Evolutionary conservation across 2,797 vertebrate species (phyloP).

Genomic region (Taeniopygia guttata): DNA sequence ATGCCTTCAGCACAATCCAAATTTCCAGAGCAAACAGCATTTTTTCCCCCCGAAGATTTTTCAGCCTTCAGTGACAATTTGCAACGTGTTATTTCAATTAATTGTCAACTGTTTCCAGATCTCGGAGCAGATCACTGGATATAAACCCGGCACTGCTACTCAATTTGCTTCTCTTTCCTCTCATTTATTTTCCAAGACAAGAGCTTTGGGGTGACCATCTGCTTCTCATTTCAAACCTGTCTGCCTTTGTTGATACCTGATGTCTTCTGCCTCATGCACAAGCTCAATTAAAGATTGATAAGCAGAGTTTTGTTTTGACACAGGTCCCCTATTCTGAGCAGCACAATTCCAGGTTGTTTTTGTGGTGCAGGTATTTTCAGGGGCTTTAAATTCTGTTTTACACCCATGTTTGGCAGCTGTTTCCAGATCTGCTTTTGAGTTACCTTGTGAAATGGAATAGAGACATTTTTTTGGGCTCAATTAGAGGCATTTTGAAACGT

Average conservation of each 20-base stretch:
- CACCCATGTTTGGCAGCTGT: neutral
- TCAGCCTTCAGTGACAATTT: constrained; percentile 70
- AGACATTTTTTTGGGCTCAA: neutral
- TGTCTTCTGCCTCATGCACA: neutral
- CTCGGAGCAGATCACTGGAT: constrained; percentile 52
- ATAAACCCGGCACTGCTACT: constrained; percentile 46
- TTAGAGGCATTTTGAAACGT: neutral
- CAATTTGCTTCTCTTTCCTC: constrained; percentile 44
- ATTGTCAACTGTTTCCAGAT: constrained; percentile 71
- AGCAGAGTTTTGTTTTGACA: neutral
- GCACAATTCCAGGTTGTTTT: neutral
- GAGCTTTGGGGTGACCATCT: constrained; percentile 49
- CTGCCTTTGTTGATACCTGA: constrained; percentile 55
- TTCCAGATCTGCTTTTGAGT: neutral
- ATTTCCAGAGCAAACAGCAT: constrained; percentile 71
- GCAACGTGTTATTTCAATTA: constrained; percentile 70
- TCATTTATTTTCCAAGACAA: constrained; percentile 60
- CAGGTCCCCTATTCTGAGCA: neutral
- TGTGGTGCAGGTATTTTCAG: neutral
- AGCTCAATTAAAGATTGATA: neutral
- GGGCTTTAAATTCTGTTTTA: neutral
- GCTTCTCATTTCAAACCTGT: constrained; percentile 60
- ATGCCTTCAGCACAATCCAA: constrained; percentile 64
- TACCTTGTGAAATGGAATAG: neutral
- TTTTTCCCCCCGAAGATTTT: constrained; percentile 48